A percentile compares a stretch with the other conserved stretches of the same genome.
Conservation (phyloP, 2,113 vertebrate species). For the Catharus bicknelli region DNA sequence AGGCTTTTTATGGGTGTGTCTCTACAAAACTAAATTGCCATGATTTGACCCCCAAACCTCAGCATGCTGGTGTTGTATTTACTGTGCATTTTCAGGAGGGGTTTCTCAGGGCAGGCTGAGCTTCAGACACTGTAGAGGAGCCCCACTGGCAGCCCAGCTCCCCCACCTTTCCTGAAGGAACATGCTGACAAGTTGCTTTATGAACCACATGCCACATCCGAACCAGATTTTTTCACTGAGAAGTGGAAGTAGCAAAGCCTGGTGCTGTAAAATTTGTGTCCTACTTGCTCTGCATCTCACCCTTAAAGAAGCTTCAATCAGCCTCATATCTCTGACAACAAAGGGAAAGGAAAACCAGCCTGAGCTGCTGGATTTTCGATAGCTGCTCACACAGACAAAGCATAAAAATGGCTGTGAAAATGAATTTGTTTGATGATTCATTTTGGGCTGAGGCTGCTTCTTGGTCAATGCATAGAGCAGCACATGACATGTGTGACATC, state of each 20-base stretch:
- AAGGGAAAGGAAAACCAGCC: background rate
- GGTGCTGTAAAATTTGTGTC: background rate
- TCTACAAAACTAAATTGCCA: background rate
- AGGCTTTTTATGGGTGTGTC: background rate
- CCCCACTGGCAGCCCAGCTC: background rate
- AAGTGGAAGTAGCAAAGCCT: background rate
- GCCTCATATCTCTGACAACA: background rate
- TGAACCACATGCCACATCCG: background rate
- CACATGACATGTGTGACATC: accelerated
- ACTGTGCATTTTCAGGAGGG: accelerated
- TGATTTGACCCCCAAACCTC: background rate
- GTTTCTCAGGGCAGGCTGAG: background rate
- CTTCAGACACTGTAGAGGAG: background rate
- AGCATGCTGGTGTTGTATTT: background rate
- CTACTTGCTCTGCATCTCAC: background rate
- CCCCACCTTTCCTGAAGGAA: background rate
- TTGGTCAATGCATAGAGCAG: background rate
- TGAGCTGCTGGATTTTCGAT: background rate
- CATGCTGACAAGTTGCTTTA: background rate
- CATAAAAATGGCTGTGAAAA: background rate
- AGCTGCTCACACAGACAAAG: background rate
- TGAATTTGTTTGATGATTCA: background rate
- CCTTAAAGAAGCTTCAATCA: background rate
- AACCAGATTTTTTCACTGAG: background rate
- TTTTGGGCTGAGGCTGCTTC: background rate